Evolutionary conservation across 23 tunicate genomes (phyloP), one percentile per base, ranked within the genome.

Genomic region (Trididemnum clinides): DNA sequence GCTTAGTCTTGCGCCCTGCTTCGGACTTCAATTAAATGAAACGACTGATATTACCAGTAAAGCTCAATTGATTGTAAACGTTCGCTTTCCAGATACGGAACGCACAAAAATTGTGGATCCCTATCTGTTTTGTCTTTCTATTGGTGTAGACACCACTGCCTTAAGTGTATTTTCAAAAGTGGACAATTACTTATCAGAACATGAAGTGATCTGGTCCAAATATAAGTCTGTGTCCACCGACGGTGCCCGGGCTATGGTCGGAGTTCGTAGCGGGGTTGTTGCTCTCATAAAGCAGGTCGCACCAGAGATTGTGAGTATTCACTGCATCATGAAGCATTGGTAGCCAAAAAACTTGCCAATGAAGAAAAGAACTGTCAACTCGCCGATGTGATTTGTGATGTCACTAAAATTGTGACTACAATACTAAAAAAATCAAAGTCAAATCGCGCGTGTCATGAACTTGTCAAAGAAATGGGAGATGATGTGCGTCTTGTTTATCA

Each of bases 381-480:
- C 73, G 88, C 88, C 35, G 81, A 84, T 81, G 82, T 84, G 82
- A 84, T 84, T 84, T 33, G n/a, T 79, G 85, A 87, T 29, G 85
- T 87, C 85, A 86, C 38, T 80, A 79, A 80, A 33, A 87, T 64
- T 86, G 90, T 80, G 19, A 79, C 84, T 77, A 30, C 33, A 37
- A 80, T 29, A 79, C 90, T 78, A 33, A 79, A 79, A 63, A 87
- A 51, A 70, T n/a, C n/a, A 64, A 87, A 87, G 74, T 65, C 80
- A 81, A 87, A 81, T 82, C 91, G 91, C 51, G 50, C 81, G 87
- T 82, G 69, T 87, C 81, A 87, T 82, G 87, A 87, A 87, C 80
- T 70, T 87, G 87, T 81, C 91, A 82, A 70, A 80, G 87, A 82
- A 64, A 66, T 87, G 87, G 91, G 87, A 81, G 86, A 51, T 80